Conservation (phyloP, 2,888 invertebrate genomes). For the Diloba caeruleocephala region DNA sequence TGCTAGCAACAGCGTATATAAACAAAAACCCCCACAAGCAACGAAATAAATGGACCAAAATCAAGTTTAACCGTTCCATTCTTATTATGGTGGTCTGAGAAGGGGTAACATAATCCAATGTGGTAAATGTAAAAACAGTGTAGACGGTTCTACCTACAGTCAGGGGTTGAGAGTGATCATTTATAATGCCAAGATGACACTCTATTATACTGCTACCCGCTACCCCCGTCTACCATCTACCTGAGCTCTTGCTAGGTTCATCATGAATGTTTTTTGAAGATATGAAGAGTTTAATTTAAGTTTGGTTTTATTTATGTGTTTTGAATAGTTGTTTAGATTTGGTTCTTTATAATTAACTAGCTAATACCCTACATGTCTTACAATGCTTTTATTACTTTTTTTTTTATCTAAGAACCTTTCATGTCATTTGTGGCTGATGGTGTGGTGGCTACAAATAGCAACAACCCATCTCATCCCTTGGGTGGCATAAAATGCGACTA, state of each 20-base stretch:
- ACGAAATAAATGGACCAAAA: slow-evolving; percentile 48
- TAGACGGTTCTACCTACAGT: slow-evolving; percentile 59
- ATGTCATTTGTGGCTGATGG: too few relatives aligned
- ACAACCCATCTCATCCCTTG: too few relatives aligned
- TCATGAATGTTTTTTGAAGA: slow-evolving; percentile 32
- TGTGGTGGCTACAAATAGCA: too few relatives aligned
- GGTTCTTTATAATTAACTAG: neutral
- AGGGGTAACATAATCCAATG: slow-evolving; percentile 70
- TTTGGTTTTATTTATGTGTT: slow-evolving; percentile 4
- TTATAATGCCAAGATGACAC: slow-evolving; percentile 87
- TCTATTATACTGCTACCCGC: too few relatives aligned
- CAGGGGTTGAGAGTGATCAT: slow-evolving; percentile 76
- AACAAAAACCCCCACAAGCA: slow-evolving; percentile 26
- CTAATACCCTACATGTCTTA: too few relatives aligned
- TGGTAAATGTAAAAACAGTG: slow-evolving; percentile 81
- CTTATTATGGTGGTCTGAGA: slow-evolving; percentile 56
- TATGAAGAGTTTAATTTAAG: neutral
- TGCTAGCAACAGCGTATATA: neutral
- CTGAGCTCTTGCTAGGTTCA: slow-evolving; percentile 14
- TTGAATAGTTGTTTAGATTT: neutral
- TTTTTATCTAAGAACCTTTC: too few relatives aligned
- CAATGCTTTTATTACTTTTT: too few relatives aligned
- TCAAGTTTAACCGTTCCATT: slow-evolving; percentile 48
- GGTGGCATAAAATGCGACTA: too few relatives aligned
- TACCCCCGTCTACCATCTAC: slow-evolving; percentile 27